Evolutionary conservation across 2,797 vertebrate species (phyloP), one percentile per base, ranked within the genome.

Genomic region (Falco cherrug): DNA sequence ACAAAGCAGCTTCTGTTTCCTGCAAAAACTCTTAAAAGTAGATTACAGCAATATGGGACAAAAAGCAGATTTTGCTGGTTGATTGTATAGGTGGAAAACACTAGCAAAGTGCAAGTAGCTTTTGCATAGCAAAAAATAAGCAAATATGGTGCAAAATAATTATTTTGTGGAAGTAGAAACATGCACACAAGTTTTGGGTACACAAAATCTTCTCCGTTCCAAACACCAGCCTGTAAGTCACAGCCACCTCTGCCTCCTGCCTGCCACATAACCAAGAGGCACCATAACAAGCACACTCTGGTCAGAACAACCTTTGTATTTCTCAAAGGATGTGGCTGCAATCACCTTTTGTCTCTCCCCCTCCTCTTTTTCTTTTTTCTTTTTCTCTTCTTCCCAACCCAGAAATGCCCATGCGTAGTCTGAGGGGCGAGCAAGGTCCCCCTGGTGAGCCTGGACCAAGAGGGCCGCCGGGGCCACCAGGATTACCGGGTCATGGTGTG

Each of bases 381-480:
- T 48, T 84, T 70, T 87, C 18, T 69, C 64, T 91, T 89, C 63
- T 94, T 45, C 39, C 51, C 3, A 1, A 90, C 57, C 25, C 93
- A 98, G 98, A 98, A 97, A 98, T 98, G 50, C 98, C 98, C 16
- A 37, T 98, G 5, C 98, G 98, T 84, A 98, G 98, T 68, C 97
- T 98, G 74, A 98, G 99, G 98, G 99, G 99, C 11, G 98, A 99
- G 67, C 99, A 98, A 98, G 99, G 99, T 63, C 98, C 98, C 41
- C 97, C 98, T 0, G 98, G 98, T 77, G 98, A 99, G 87, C 97
- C 98, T 54, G 98, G 98, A 81, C 98, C 98, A 92, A 98, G 98
- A 96, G 99, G 99, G 77, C 99, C 99, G 1, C 98, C 98, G 1
- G 99, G 99, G 48, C 98, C 99, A n/a, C 97, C 98, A 17, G 99